Evolutionary conservation across 2,797 vertebrate genomes (phyloP).

Genomic region (Hipposideros larvatus): DNA sequence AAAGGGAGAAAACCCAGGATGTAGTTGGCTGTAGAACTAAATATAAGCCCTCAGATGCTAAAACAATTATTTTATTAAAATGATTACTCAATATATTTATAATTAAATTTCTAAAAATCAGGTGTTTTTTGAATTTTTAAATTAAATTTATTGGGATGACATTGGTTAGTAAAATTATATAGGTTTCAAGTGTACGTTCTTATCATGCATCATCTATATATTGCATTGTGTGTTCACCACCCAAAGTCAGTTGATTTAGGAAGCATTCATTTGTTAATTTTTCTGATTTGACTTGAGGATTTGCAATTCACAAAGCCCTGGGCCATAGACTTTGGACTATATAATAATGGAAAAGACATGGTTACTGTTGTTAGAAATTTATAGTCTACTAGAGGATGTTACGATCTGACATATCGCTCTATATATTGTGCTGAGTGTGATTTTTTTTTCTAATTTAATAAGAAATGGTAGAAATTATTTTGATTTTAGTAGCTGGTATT

Average conservation of each 20-base stretch:
- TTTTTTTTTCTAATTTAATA: neutral
- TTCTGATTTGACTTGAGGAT: neutral
- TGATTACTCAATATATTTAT: neutral
- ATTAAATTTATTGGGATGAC: neutral
- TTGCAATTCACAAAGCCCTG: neutral
- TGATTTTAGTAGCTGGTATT: conserved; percentile 58
- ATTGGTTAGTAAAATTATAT: neutral
- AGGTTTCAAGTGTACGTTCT: too few species aligned
- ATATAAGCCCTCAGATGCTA: neutral
- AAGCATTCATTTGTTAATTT: neutral
- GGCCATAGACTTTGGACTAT: neutral
- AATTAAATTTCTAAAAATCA: conserved; percentile 32
- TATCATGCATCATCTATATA: neutral
- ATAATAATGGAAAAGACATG: neutral
- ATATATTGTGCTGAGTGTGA: neutral
- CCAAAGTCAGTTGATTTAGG: neutral
- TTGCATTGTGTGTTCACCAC: neutral
- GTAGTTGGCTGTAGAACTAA: neutral
- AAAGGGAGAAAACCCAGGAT: conserved; percentile 23
- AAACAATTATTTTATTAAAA: conserved; percentile 14
- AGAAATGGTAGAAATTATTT: conserved; percentile 54
- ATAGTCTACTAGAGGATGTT: neutral
- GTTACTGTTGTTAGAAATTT: neutral
- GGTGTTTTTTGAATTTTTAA: neutral
- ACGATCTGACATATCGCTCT: neutral